phyloP scores from a whole-genome alignment of 2,113 vertebrate genomes.

The Axis porcinus region DNA sequence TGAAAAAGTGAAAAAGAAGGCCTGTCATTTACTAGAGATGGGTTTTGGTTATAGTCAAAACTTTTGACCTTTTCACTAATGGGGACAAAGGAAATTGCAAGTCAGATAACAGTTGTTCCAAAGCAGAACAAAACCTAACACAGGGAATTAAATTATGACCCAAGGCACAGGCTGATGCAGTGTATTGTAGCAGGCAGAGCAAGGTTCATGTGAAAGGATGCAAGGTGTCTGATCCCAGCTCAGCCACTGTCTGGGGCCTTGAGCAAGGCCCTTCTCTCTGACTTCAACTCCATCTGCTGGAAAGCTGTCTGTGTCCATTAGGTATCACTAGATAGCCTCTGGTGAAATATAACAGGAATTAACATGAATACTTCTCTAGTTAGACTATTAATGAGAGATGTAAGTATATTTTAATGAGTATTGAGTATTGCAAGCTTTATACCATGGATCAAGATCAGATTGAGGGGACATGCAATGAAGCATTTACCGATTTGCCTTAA shows the following conservation, averaged over 20 bases:
- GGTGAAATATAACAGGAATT: neutral
- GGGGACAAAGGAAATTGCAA: constrained; percentile 78
- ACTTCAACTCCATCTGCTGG: neutral
- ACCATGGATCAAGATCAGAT: neutral
- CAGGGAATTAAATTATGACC: constrained; percentile 50
- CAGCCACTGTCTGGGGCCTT: neutral
- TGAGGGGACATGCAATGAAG: neutral
- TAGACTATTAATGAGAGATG: neutral
- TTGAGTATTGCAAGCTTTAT: neutral
- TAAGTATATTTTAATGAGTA: neutral
- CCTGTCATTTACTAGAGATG: constrained; percentile 60
- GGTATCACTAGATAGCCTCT: neutral
- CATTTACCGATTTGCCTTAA: neutral
- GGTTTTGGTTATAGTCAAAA: constrained; percentile 63
- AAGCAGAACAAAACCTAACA: constrained; percentile 49
- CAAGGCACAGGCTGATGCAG: neutral
- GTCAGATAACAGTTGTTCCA: constrained; percentile 45
- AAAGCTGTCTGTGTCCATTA: neutral
- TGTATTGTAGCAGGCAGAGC: neutral
- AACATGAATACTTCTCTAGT: neutral
- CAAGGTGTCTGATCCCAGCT: neutral
- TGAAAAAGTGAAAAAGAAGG: neutral
- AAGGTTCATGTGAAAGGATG: neutral
- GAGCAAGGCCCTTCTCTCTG: neutral
- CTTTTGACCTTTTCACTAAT: constrained; percentile 76